Percentiles rank a stretch among this genome's conserved stretches.
These are phyloP conservation scores for Nothoprocta perdicaria DNA, from an alignment of 2,113 vertebrate species.

Conservation along the genomic window DNA sequence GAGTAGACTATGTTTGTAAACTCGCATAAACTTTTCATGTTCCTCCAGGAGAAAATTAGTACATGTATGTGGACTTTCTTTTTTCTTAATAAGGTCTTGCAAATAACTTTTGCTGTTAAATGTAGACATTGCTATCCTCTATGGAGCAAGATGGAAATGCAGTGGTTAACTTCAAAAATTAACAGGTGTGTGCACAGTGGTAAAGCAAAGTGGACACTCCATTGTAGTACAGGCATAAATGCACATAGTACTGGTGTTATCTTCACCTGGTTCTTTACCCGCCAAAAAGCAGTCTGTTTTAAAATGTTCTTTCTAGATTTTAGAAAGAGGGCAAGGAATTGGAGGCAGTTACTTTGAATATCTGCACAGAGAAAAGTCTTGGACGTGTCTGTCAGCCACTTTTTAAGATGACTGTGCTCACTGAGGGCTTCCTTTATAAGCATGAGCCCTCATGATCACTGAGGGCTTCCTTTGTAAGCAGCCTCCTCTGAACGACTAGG, in stretches of 20 bases:
- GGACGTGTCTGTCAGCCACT: background rate
- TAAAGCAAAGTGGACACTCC: background rate
- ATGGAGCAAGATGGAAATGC: background rate
- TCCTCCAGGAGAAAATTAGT: background rate
- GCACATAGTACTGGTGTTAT: background rate
- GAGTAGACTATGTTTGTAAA: background rate
- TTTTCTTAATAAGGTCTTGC: background rate
- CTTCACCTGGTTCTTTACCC: background rate
- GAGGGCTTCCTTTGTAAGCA: background rate
- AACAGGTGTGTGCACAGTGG: background rate
- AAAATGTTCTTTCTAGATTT: background rate
- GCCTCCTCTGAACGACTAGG: background rate
- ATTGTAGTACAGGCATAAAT: background rate
- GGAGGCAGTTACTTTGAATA: background rate
- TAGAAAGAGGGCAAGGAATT: background rate
- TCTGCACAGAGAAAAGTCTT: background rate
- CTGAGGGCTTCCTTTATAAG: background rate
- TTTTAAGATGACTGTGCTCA: accelerated
- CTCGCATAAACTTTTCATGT: background rate
- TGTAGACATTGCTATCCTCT: background rate
- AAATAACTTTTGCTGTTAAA: background rate
- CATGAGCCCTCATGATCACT: background rate
- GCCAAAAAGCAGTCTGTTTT: background rate
- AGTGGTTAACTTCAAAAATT: background rate
- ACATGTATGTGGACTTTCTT: background rate